Conservation (phyloP, 2,113 vertebrate genomes). For the Tringa solitaria region DNA sequence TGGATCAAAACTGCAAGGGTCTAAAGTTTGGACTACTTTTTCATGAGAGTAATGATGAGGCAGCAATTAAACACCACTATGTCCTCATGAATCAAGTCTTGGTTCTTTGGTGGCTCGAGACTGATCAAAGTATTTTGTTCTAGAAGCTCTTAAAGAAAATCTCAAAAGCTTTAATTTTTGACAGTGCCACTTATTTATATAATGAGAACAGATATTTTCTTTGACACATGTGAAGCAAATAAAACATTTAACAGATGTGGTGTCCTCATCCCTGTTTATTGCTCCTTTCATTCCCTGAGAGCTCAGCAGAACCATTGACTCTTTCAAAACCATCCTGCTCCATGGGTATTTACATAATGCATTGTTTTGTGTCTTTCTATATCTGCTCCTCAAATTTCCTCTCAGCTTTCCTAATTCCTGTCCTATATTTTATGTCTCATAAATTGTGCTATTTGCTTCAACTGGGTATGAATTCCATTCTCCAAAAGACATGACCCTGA, state of each 20-base stretch:
- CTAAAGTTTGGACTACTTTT: not conserved
- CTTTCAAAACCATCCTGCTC: not conserved
- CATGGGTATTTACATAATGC: not conserved
- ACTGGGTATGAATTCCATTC: not conserved
- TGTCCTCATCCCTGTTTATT: not conserved
- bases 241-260: not conserved
- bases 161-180: not conserved
- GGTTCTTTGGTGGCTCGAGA: not conserved
- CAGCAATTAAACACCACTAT: not conserved
- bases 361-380: not conserved
- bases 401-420: not conserved
- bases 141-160: not conserved
- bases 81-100: not conserved
- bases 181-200: not conserved
- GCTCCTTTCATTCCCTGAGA: not conserved
- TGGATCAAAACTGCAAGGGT: not conserved
- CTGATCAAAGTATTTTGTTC: not conserved
- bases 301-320: not conserved
- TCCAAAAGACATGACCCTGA: not conserved
- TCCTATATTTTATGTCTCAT: not conserved
- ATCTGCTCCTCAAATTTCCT: not conserved
- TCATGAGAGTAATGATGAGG: not conserved
- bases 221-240: not conserved
- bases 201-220: not conserved
- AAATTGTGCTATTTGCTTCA: not conserved